Evolutionary conservation across 2,888 invertebrate species (phyloP).

Genomic region (Apamea monoglypha): DNA sequence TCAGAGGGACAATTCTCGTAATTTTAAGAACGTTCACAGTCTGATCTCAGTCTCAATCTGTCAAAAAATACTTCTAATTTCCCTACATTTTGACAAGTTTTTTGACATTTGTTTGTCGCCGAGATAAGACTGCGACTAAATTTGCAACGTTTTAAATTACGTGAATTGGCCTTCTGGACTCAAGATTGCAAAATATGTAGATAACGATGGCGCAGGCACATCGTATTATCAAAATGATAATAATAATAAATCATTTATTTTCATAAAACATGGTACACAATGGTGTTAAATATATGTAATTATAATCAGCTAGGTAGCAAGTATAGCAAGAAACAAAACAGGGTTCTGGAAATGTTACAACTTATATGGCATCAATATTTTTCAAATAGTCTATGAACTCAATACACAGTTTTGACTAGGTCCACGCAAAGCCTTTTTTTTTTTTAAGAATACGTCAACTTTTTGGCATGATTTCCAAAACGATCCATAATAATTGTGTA

Average conservation of each 20-base stretch:
- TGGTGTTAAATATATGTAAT: background rate
- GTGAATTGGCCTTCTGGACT: too few species aligned
- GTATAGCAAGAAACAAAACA: background rate
- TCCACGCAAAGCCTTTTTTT: background rate
- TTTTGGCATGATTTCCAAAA: background rate
- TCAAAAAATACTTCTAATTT: too few species aligned
- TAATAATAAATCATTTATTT: background rate
- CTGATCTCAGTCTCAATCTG: too few species aligned
- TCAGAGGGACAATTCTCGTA: too few species aligned
- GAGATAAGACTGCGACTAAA: too few species aligned
- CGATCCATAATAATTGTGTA: background rate
- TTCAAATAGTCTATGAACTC: background rate
- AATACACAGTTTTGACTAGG: background rate
- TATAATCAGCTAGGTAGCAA: background rate
- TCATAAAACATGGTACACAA: background rate
- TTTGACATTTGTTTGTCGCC: too few species aligned
- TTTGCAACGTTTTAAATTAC: too few species aligned
- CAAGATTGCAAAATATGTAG: background rate
- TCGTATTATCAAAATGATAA: background rate
- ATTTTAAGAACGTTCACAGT: too few species aligned
- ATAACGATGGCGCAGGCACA: background rate
- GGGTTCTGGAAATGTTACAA: background rate
- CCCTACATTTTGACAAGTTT: too few species aligned
- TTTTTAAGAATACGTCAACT: background rate
- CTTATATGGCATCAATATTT: background rate